Base-by-base conservation (phyloP, 2,888 invertebrate genomes). In the Siphlonurus alternatus region DNA sequence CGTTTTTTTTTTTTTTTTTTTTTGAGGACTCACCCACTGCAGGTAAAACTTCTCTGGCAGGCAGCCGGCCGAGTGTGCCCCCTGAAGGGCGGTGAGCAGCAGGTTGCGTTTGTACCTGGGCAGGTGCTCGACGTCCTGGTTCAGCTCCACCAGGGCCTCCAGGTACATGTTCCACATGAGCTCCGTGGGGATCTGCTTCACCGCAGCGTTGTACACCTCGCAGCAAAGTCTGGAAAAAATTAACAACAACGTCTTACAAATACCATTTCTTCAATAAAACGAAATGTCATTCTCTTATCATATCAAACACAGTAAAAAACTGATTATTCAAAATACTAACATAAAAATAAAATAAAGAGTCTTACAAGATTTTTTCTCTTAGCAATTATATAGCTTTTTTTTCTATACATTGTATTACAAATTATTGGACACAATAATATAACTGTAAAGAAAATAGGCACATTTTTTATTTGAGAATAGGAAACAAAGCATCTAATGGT, bases 121-220 rank as follows among this genome's bases (percentile, higher is more conserved):
- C 25, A 80, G 74, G 1, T 74, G 72, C 1, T 73, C 72, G 18
- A 72, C 68, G 65, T 82, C 79, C 23, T 76, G 74, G 71, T 79
- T 79, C 0, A 83, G 73, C 67, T 81, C 78, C 24, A 81, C 68
- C 72, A 84, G 75, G 23, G 79, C 79, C 66, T 83, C 80, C 62
- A 84, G 73, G 67, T 81, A 84, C 1, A 77, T 69, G 0, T 76
- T 75, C 80, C 81, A 82, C 78, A 83, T 82, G 69, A 76, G 74
- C 68, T 76, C 75, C 1, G 79, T 78, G 68, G 78, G 76, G 1
- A 80, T 70, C 66, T 74, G 75, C 63, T 76, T 74, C 1, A 81
- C 76, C 3, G 78, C 81, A 2, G 76, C 72, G 68, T 78, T 76
- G 70, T 81, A 82, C 23, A 80, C 76, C 54, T 74, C 73, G 63